These are phyloP conservation scores for Drosophila murphyi DNA, from an alignment of 1,140 invertebrate genomes.

Conservation along the genomic window DNA sequence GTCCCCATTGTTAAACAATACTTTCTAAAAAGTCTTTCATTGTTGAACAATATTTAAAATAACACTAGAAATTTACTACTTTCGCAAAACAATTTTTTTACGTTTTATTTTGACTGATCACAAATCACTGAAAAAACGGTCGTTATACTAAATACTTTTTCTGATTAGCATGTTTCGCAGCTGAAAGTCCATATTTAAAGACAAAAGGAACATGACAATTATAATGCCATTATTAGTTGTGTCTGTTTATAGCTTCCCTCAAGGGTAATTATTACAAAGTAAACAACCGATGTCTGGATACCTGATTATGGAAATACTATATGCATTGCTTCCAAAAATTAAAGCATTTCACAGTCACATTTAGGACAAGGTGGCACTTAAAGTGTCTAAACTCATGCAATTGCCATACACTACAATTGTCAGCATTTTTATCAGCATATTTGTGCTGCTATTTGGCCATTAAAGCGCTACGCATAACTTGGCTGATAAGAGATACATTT, in stretches of 20 bases:
- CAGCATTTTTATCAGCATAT: constrained; percentile 53
- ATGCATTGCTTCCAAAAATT: neutral
- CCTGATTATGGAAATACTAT: neutral
- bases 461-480: constrained; percentile 61
- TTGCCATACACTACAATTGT: constrained; percentile 30
- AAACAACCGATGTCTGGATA: constrained; percentile 21
- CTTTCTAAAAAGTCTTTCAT: too few relatives aligned
- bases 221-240: constrained; percentile 33
- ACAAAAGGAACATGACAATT: constrained; percentile 49
- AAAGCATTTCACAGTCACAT: constrained; percentile 2
- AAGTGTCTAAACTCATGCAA: constrained; percentile 44
- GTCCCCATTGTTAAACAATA: too few relatives aligned
- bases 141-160: neutral
- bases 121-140: neutral
- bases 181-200: constrained; percentile 7
- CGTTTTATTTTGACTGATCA: neutral
- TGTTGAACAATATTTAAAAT: too few relatives aligned
- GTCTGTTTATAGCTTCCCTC: neutral
- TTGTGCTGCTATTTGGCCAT: constrained; percentile 39
- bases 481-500: constrained; percentile 81
- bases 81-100: neutral
- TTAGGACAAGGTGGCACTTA: neutral
- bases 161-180: neutral
- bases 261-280: constrained; percentile 47
- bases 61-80: too few relatives aligned